These are phyloP conservation scores for Tinamus major DNA, from an alignment of 2,797 vertebrate species.

Conservation along the genomic window DNA sequence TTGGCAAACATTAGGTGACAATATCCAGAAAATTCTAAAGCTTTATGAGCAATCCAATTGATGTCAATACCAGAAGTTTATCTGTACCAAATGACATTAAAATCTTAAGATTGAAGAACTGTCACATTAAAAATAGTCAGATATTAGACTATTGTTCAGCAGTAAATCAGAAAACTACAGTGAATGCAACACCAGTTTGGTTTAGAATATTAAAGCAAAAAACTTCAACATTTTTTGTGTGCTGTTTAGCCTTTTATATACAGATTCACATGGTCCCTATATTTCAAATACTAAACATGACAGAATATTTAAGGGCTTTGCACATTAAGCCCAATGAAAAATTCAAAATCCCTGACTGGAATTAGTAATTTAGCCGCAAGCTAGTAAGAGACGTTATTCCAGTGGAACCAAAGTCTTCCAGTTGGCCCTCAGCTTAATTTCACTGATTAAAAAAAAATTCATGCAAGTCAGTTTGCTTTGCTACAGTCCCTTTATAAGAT, in stretches of 20 bases:
- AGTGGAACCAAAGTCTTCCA: constrained; percentile 54
- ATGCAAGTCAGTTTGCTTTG: constrained; percentile 57
- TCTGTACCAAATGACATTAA: not conserved
- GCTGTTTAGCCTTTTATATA: constrained; percentile 34
- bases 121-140: not conserved
- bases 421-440: constrained; percentile 62
- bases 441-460: constrained; percentile 61
- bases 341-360: constrained; percentile 55
- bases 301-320: constrained; percentile 67
- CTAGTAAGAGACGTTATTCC: constrained; percentile 56
- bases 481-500: constrained; percentile 14
- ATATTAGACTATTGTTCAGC: not conserved
- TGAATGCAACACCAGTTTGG: not conserved
- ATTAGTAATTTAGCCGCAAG: constrained; percentile 64
- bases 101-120: not conserved
- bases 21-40: not conserved
- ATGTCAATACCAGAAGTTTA: not conserved
- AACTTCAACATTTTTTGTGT: constrained; percentile 1
- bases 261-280: not conserved
- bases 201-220: constrained; percentile 23
- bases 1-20: constrained; percentile 40
- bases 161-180: not conserved
- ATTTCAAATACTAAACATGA: constrained; percentile 47
- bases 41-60: constrained; percentile 25
- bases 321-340: constrained; percentile 55